A percentile compares a stretch with the other conserved stretches of the same genome.
phyloP scores from a whole-genome alignment of 1,140 invertebrate species.

The fruit fly (Drosophila melanogaster) region Release_6_plus_ISO1_MT NT_033779.5:5225501-5226000 shows the following conservation, averaged over 20 bases:
- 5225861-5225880: constrained; percentile 7
- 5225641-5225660: constrained; percentile 36
- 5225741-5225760: background rate
- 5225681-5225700: constrained; percentile 18
- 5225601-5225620: constrained; percentile 30
- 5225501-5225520: constrained; percentile 14
- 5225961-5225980: constrained; percentile 54
- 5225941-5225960: constrained; percentile 25
- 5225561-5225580: constrained; percentile 53
- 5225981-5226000: constrained; percentile 33
- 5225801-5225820: background rate
- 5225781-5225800: no score
- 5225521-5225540: constrained; percentile 27
- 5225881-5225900: constrained; percentile 47
- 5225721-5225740: constrained; percentile 3
- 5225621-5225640: constrained; percentile 27
- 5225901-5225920: constrained; percentile 14
- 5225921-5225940: background rate
- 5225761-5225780: background rate
- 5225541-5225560: constrained; percentile 69
- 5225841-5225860: background rate
- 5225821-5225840: background rate
- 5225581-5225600: constrained; percentile 37
- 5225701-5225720: background rate
- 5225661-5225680: constrained; percentile 24